Base-by-base conservation (phyloP, 2,888 invertebrate species). In the Diaperis boleti region DNA sequence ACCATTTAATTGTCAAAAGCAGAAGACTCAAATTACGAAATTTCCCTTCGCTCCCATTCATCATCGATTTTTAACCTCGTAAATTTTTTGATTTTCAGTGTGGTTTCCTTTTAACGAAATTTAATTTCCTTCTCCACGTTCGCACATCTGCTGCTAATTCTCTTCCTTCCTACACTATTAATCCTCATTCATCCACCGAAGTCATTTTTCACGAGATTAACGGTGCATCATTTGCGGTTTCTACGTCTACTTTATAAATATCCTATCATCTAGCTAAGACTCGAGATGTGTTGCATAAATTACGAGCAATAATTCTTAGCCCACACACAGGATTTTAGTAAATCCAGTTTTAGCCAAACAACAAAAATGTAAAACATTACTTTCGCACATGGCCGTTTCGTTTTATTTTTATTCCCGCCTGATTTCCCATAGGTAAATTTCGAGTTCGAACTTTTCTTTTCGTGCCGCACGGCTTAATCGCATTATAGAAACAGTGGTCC, bases 351-450 rank as follows among this genome's bases (percentile, higher is more conserved):
- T 11, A 26, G 20, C 6, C 10, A 13, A 45, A 22, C 14, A 26
- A 22, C 13, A 42, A 2, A 20, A 42, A 10, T 31, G 44, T 14
- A 15, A 50, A 18, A 35, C 7, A 14, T 45, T 45, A 22, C 29
- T 10, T 45, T 29, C 7, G 15, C 26, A 14, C 14, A 5, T 13
- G 13, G 29, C 26, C 8, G 8, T 8, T 26, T 26, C 26, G 1
- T 45, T 45, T 37, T 10, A n/a, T n/a, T n/a, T n/a, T n/a, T n/a
- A n/a, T 31, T 22, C 33, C 3, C 8, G 50, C 11, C 17, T 50
- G 50, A 50, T 50, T 50, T 50, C 50, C 50, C 50, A 14, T 33
- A 50, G 50, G 50, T 37, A 47, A 18, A 20, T 42, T 42, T 55
- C 42, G 29, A 22, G 42, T 6, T 33, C 2, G n/a, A 6, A 20